Base-by-base conservation (phyloP, 2,797 vertebrate species). In the Pyrocephalus nanus region DNA sequence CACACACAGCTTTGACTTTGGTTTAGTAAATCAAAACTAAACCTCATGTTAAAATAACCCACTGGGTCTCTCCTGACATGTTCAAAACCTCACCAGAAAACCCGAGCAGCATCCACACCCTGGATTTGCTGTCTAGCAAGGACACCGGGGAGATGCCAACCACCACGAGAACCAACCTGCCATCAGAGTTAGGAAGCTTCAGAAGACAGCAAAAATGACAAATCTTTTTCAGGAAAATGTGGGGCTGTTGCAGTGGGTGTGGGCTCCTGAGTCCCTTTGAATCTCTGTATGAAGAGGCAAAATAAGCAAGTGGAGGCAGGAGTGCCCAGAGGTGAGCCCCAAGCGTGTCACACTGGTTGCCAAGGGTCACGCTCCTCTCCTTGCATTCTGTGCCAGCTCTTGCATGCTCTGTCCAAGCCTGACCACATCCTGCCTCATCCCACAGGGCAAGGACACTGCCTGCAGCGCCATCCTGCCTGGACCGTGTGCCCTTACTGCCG, bases 271-370 rank as follows among this genome's bases (percentile, higher is more conserved):
- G 42, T 32, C 8, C 77, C 67, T 25, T 66, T 73, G 55, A 32
- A 5, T 38, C 47, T 70, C 73, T 27, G 40, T 22, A 38, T 2
- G 2, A 50, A 53, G 62, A 85, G 34, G 22, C 0, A 15, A 25
- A 89, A 79, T 0, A 2, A 51, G 55, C 26, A 21, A 43, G 34
- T 2, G 3, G 71, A 75, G 58, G 71, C 32, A 42, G 74, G 36
- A 61, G 45, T 4, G 1, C 34, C 60, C 7, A 3, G 65, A 78
- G 61, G 42, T 3, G 25, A 93, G 62, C 65, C 50, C 57, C 4
- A 5, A 61, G 53, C 0, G 0, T 2, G 16, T 79, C 6, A 1
- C 1, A 5, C 4, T 0, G 18, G 34, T 51, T 89, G 80, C 91
- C 75, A 30, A 51, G 43, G 90, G 74, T 65, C 55, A 3, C 1